Base-by-base conservation (phyloP, 1,140 invertebrate species). In the Subanguina moxae region DNA sequence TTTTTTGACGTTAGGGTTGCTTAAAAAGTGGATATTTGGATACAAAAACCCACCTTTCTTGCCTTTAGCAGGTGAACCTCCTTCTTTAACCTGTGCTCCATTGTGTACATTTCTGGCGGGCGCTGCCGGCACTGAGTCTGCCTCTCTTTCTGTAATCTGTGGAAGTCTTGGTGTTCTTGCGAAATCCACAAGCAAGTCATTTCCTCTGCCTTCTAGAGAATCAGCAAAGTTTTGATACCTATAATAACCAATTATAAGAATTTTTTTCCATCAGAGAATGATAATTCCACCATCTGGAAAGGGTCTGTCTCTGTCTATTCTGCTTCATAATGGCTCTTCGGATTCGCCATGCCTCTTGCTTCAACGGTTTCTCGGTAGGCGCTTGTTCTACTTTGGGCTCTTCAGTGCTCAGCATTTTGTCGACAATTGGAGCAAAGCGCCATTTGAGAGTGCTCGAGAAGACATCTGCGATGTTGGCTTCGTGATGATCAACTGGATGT, bases 151-250 rank as follows among this genome's bases (percentile, higher is more conserved):
- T 17, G 48, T 21, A n/a, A 72, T 65, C 11, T 45, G 57, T 1
- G 80, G 66, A n/a, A 77, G 68, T 38, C 76, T 66, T 11, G 81
- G 81, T 62, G 71, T 71, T 38, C 80, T 38, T 8, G 80, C 76
- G 64, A 82, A 82, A 46, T 82, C 80, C 25, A 82, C 80, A 25
- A 82, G 68, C 19, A 82, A 65, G 58, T 82, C 74, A 27, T 74
- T 78, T 28, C 76, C 72, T 28, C 78, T 68, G 13, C 80, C 80
- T 79, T 82, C 80, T 42, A 82, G 67, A 19, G 80, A 77, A 45
- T 82, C 80, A 23, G 80, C 68, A 62, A 82, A 82, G 32, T 64
- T 57, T 70, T 82, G 78, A 62, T 82, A 82, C 76, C 76, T 77
- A 11, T 11, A 38, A 38, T 5, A 11, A 11, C 11, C 3, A 38